Conservation (phyloP, 2,888 invertebrate genomes). For the Agrotis exclamationis region DNA sequence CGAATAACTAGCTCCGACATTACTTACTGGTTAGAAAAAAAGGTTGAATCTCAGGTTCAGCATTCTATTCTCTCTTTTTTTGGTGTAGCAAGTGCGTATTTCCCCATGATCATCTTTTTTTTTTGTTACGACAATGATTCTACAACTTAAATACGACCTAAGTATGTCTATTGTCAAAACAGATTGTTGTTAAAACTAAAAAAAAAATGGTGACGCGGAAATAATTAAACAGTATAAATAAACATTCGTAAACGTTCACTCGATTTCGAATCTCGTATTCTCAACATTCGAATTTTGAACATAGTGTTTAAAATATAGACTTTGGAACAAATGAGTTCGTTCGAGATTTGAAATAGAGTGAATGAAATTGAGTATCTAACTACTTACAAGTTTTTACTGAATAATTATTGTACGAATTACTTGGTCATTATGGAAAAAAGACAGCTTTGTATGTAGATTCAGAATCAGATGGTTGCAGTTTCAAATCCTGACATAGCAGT, state of each 20-base stretch:
- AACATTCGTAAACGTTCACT: no score
- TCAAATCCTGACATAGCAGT: no score
- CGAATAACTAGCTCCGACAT: no score
- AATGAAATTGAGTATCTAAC: no score
- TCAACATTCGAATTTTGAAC: no score
- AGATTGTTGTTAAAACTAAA: not conserved
- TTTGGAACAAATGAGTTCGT: no score
- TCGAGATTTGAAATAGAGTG: no score
- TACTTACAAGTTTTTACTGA: no score
- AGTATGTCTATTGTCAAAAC: not conserved
- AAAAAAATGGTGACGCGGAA: not conserved
- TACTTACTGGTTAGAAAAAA: conserved; percentile 8
- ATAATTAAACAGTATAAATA: not conserved
- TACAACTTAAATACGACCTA: not conserved
- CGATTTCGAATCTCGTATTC: no score
- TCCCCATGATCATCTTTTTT: not conserved
- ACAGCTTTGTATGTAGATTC: no score
- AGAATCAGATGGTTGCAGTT: no score
- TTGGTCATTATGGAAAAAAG: not conserved
- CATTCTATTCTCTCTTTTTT: conserved; percentile 1
- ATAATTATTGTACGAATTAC: not conserved
- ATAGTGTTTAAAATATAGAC: no score
- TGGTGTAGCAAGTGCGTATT: not conserved
- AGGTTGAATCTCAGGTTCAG: not conserved
- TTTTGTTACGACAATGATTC: not conserved